These are phyloP conservation scores for Oligia fasciuncula DNA, from an alignment of 2,888 invertebrate species.

Conservation along the genomic window DNA sequence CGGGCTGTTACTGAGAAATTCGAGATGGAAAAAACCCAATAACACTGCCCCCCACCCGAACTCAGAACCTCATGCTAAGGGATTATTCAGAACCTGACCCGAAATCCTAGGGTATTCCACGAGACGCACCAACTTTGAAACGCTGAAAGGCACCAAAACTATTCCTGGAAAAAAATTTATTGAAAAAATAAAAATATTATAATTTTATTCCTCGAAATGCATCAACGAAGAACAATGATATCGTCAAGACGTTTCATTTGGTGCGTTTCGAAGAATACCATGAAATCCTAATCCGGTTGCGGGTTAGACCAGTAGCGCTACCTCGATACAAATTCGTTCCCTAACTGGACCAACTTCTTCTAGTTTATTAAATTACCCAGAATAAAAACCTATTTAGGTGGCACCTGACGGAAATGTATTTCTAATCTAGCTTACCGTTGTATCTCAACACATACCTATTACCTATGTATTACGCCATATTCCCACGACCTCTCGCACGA, in stretches of 20 bases:
- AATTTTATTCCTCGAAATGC: too few relatives aligned
- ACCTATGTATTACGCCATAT: background rate
- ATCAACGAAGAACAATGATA: too few relatives aligned
- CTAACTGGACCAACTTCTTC: background rate
- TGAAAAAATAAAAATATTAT: too few relatives aligned
- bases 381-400: background rate
- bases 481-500: constrained; percentile 12
- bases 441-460: background rate
- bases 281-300: too few relatives aligned
- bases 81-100: too few relatives aligned
- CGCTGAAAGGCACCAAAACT: too few relatives aligned
- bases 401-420: background rate
- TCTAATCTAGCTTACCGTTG: background rate
- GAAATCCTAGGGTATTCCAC: too few relatives aligned
- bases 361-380: background rate
- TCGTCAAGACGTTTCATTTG: too few relatives aligned
- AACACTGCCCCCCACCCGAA: background rate
- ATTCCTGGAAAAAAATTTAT: too few relatives aligned
- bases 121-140: too few relatives aligned
- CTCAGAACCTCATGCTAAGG: background rate
- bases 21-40: background rate
- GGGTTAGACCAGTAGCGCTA: background rate
- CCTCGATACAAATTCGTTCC: background rate
- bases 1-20: background rate
- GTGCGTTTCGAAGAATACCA: too few relatives aligned